phyloP scores from a whole-genome alignment of 2,888 invertebrate species.

The Plebejus melissa region DNA sequence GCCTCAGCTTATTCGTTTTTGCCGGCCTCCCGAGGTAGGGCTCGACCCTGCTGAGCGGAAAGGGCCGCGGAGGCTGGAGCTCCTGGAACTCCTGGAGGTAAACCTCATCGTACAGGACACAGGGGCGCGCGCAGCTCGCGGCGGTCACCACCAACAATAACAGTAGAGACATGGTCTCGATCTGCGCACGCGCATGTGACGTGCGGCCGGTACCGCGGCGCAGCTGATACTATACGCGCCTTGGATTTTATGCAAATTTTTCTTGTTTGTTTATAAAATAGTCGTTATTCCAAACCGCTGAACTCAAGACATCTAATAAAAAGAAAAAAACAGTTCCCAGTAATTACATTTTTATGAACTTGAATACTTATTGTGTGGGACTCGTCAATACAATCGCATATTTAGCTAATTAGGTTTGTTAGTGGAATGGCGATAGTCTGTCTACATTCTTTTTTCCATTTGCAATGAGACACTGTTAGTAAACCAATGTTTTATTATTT shows the following conservation, averaged over 20 bases:
- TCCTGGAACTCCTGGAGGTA: background rate
- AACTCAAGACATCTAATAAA: background rate
- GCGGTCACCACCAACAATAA: background rate
- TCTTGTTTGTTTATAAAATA: constrained; percentile 10
- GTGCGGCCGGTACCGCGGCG: constrained; percentile 12
- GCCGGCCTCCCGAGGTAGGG: background rate
- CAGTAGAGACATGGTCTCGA: background rate
- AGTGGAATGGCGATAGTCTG: background rate
- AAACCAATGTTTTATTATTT: too few species aligned
- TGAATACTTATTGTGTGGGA: background rate
- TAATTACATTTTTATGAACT: background rate
- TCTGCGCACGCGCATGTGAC: constrained; percentile 6
- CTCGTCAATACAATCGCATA: background rate
- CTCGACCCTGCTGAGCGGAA: background rate
- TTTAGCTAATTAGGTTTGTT: background rate
- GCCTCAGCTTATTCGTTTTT: background rate
- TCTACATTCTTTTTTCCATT: background rate
- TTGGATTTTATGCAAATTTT: background rate
- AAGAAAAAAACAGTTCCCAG: background rate
- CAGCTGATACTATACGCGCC: background rate
- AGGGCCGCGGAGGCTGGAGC: background rate
- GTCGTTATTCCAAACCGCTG: background rate
- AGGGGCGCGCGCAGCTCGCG: background rate
- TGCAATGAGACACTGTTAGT: background rate
- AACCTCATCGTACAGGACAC: background rate